Evolutionary conservation across 2,113 vertebrate species (phyloP), one percentile per base, ranked within the genome.

Genomic region (Fulmarus glacialis): DNA sequence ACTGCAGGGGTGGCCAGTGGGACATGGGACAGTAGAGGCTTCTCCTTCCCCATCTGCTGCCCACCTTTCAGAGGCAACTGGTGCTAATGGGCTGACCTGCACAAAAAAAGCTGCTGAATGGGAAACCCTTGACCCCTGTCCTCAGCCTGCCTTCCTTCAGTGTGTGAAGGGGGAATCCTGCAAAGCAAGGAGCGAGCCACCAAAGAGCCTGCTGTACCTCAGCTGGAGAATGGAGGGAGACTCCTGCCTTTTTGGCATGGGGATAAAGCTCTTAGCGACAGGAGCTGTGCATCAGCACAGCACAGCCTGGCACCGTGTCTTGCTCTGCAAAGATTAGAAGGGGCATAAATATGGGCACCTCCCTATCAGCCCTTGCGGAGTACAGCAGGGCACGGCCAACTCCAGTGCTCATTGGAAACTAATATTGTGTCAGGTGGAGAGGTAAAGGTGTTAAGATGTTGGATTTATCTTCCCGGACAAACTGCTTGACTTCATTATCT

Each of bases 91-190:
- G n/a, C 47, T 85, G 60, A 67, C 60, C 53, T 68, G 36, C 53
- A 55, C n/a, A 29, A 8, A 40, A 8, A 58, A 59, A 45, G 8
- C 14, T 36, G 6, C 26, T 74, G 77, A 55, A 48, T 1, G 2
- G 19, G 45, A 84, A 79, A 66, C 8, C 4, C 12, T 60, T 0
- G 1, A 42, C 7, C 9, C 0, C 4, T 34, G 8, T 34, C n/a
- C 47, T 80, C 68, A 42, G 22, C 18, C 24, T 80, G 11, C 40
- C 30, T 92, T 55, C 15, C 21, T 18, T 42, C 20, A 15, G 6
- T 42, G 30, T n/a, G 15, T 48, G 24, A 93, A 79, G 45, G 30
- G 32, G 18, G 12, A 47, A 53, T 72, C 29, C 59, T 83, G n/a
- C 29, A 47, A 47, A 53, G 21, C 1, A 0, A 78, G 34, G 12